A percentile compares a stretch with the other conserved stretches of the same genome.
Evolutionary conservation across 92 coral and sea anemone species (phyloP).

Genomic region (Phenganax subtilis): DNA sequence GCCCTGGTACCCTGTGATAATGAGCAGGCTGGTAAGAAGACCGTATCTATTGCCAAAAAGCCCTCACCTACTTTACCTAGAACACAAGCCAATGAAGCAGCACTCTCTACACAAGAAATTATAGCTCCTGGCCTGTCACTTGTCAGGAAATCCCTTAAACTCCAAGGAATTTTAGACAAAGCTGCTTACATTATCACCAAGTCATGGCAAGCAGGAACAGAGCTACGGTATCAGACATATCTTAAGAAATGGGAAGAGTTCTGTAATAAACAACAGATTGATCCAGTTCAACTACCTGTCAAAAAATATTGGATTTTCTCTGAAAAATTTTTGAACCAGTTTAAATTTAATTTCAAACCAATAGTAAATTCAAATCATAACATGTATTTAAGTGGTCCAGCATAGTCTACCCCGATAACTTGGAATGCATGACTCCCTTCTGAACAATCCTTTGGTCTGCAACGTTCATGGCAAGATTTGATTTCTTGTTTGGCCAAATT

Average conservation of each 20-base stretch:
- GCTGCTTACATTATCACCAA: not conserved
- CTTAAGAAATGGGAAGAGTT: slow-evolving; percentile 50
- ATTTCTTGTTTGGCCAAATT: too few relatives aligned
- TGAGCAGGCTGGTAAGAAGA: slow-evolving; percentile 32
- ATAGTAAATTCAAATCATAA: too few relatives aligned
- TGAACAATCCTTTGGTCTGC: too few relatives aligned
- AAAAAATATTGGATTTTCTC: not conserved
- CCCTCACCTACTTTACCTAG: slow-evolving; percentile 38
- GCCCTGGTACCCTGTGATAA: slow-evolving; percentile 43
- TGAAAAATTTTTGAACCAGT: too few relatives aligned
- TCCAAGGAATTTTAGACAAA: slow-evolving; percentile 1
- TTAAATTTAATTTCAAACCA: too few relatives aligned
- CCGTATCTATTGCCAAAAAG: slow-evolving; percentile 40
- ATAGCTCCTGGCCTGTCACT: slow-evolving; percentile 41
- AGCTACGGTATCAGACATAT: slow-evolving; percentile 51
- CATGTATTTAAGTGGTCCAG: too few relatives aligned
- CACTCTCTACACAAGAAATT: slow-evolving; percentile 39
- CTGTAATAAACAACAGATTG: slow-evolving; percentile 28
- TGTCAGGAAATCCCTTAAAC: slow-evolving; percentile 44
- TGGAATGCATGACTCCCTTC: too few relatives aligned
- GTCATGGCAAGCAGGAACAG: slow-evolving; percentile 42
- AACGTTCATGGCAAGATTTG: too few relatives aligned
- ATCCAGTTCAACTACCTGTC: slow-evolving; percentile 50
- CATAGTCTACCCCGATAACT: too few relatives aligned
- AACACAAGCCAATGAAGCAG: slow-evolving; percentile 33